Evolutionary conservation across 2,797 vertebrate species (phyloP).

Genomic region (Cygnus olor): DNA sequence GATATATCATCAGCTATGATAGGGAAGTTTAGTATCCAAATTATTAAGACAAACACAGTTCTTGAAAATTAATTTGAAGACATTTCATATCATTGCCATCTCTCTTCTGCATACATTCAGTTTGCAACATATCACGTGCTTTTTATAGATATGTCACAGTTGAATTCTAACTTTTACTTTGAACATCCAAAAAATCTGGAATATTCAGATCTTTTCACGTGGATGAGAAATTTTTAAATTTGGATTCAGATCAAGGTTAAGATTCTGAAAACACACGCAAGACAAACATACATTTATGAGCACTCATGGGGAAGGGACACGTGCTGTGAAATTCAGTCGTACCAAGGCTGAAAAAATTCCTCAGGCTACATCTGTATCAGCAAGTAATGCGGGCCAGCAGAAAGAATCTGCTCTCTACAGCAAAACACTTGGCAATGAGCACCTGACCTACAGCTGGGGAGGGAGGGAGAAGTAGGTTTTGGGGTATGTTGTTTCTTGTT

Average conservation of each 20-base stretch:
- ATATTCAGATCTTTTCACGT: not conserved
- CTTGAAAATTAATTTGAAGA: not conserved
- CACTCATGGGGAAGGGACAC: not conserved
- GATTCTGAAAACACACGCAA: not conserved
- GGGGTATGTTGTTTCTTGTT: not conserved
- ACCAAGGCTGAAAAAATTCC: not conserved
- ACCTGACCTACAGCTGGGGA: not conserved
- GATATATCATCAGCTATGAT: not conserved
- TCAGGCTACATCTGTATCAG: not conserved
- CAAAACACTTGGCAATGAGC: not conserved
- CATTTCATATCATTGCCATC: not conserved
- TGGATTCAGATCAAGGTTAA: not conserved
- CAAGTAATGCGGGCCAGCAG: not conserved
- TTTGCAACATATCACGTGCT: not conserved
- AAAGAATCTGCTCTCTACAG: not conserved
- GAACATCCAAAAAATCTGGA: not conserved
- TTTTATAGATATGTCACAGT: not conserved
- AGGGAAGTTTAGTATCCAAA: not conserved
- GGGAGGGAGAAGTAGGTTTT: not conserved
- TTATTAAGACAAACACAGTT: conserved; percentile 15
- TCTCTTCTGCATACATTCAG: not conserved
- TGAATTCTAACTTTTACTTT: not conserved
- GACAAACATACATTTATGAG: not conserved
- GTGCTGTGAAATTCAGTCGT: not conserved
- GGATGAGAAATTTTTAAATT: not conserved